Base-by-base conservation (phyloP, 2,113 vertebrate genomes). In the Monopterus albus region DNA sequence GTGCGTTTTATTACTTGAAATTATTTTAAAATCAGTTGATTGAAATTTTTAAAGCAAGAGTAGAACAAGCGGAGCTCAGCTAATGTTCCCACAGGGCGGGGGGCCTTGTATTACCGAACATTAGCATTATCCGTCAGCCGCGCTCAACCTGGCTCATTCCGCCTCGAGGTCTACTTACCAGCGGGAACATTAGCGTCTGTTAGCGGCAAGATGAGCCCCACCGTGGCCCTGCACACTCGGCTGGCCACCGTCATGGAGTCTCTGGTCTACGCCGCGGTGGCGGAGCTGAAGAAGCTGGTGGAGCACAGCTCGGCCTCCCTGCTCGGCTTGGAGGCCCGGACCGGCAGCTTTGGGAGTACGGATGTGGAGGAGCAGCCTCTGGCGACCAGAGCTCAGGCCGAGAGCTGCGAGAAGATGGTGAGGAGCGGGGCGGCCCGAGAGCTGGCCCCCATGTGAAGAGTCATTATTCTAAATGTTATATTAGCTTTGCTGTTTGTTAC, bases 211-310 rank as follows among this genome's bases (percentile, higher is more conserved):
- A 93, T 94, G 92, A 89, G 81, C 53, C 56, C 72, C 38, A 77
- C 69, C 20, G 66, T 68, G 5, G 67, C 64, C 7, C 62, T 92
- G 39, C 81, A 89, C 79, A 75, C 86, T 0, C 89, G 84, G 71
- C 80, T 94, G 59, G 81, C 92, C 23, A 65, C 87, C 2, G 90
- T 93, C 45, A 88, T 94, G 77, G 91, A 93, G 83, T 60, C 86
- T 6, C 82, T 94, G 69, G 86, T 93, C 36, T 86, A 86, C 66
- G 85, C 92, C 0, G 88, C 91, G 1, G 91, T 93, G 64, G 83
- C 85, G 2, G 90, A 92, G 84, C 84, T 93, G 52, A 20, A 72
- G 46, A 90, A 84, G 76, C 77, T 93, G 60, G 12, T 83, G 51
- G 81, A 87, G 53, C 83, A 81, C 40, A 46, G 69, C 3, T 29